Conservation (phyloP, 2,797 vertebrate genomes). For the Diceros bicornis region DNA sequence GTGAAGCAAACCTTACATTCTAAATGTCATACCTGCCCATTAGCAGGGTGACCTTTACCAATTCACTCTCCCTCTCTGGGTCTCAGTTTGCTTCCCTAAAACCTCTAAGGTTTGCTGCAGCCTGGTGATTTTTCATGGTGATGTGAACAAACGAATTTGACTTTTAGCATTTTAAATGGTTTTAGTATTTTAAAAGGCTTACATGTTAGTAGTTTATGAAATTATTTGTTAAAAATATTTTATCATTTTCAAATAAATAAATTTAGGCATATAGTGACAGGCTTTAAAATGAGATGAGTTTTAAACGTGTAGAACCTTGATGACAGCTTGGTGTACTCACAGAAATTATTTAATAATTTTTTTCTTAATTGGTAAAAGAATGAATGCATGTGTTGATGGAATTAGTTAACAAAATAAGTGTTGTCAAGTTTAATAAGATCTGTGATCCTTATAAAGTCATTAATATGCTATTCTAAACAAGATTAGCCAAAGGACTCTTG, state of each 20-base stretch:
- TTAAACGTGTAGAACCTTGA: neutral
- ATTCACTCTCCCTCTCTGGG: slow-evolving; percentile 31
- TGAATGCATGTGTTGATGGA: neutral
- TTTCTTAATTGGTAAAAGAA: slow-evolving; percentile 7
- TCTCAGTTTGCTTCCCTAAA: neutral
- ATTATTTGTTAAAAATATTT: slow-evolving; percentile 30
- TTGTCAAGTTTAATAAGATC: neutral
- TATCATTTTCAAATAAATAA: neutral
- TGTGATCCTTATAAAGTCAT: neutral
- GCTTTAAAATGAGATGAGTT: neutral
- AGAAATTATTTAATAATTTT: neutral
- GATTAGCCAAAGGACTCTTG: neutral
- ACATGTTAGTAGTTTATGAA: neutral
- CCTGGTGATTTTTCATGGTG: neutral
- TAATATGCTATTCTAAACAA: neutral
- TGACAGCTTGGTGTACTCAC: neutral
- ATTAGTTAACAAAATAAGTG: slow-evolving; percentile 26
- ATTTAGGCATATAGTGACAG: neutral
- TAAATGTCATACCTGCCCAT: slow-evolving; percentile 75
- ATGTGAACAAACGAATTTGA: slow-evolving; percentile 21
- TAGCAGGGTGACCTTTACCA: slow-evolving; percentile 66
- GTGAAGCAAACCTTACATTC: slow-evolving; percentile 64
- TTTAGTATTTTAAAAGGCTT: slow-evolving; percentile 1
- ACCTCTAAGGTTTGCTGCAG: neutral
- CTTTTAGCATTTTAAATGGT: slow-evolving; percentile 4